phyloP scores from a whole-genome alignment of 1,140 invertebrate genomes.

The Eriocheir sinensis region DNA sequence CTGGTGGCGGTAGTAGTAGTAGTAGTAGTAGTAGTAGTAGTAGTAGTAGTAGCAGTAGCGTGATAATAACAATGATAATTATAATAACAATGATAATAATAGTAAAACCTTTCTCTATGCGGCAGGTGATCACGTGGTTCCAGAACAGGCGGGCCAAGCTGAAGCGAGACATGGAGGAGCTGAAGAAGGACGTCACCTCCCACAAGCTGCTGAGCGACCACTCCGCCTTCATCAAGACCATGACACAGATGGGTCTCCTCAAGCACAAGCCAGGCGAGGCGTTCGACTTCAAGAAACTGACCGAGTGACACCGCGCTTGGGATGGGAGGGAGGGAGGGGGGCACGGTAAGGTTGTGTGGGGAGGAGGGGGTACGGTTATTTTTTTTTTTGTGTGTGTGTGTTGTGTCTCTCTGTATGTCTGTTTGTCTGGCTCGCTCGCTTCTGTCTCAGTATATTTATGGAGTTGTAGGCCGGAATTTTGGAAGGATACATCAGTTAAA shows the following conservation, averaged over 20 bases:
- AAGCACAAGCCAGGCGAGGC: slow-evolving; percentile 71
- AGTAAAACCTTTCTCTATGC: not conserved
- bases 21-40: too few species aligned
- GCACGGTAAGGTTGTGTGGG: too few species aligned
- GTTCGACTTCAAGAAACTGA: slow-evolving; percentile 61
- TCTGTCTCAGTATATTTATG: too few species aligned
- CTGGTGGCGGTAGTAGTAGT: too few species aligned
- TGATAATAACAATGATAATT: not conserved
- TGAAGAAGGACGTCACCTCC: slow-evolving; percentile 96
- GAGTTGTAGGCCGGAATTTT: too few species aligned
- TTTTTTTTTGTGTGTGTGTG: too few species aligned
- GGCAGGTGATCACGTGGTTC: slow-evolving; percentile 99
- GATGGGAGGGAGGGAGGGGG: too few species aligned
- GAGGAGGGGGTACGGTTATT: too few species aligned
- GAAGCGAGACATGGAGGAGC: slow-evolving; percentile 98
- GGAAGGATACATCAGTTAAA: too few species aligned
- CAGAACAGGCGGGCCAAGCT: slow-evolving; percentile 98
- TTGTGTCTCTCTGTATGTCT: too few species aligned
- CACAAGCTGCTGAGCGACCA: slow-evolving; percentile 71
- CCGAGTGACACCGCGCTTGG: slow-evolving; percentile 32
- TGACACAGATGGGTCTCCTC: slow-evolving; percentile 71
- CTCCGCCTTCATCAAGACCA: slow-evolving; percentile 69
- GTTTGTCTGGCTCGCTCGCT: too few species aligned
- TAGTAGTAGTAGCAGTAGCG: too few species aligned
- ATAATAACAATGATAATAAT: not conserved